These are phyloP conservation scores for Myathropa florea DNA, from an alignment of 2,888 invertebrate genomes.

Conservation along the genomic window DNA sequence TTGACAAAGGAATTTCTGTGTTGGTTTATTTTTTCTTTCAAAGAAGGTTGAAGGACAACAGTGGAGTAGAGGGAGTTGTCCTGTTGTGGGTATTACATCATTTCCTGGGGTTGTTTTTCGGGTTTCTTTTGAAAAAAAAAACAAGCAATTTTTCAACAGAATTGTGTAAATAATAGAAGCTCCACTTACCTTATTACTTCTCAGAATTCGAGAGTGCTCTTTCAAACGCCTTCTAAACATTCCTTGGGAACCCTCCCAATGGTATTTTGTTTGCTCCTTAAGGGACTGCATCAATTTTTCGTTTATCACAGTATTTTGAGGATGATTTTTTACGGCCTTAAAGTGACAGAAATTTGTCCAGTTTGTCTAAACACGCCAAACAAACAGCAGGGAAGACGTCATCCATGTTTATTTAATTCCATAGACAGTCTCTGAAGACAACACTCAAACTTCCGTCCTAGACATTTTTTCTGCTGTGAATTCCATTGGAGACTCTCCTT, in stretches of 20 bases:
- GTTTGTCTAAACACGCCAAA: too few species aligned
- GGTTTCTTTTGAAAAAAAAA: background rate
- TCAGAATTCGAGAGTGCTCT: background rate
- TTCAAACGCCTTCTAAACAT: too few species aligned
- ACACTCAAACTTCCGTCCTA: too few species aligned
- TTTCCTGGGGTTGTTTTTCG: background rate
- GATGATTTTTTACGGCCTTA: too few species aligned
- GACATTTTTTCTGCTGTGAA: too few species aligned
- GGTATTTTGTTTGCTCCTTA: background rate
- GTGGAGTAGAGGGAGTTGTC: background rate
- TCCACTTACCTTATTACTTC: background rate
- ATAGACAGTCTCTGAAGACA: too few species aligned
- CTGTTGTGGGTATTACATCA: constrained; percentile 33
- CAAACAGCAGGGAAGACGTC: too few species aligned
- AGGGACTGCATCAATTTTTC: too few species aligned
- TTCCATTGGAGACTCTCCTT: too few species aligned
- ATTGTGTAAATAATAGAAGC: background rate
- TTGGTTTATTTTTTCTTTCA: background rate
- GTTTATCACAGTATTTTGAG: too few species aligned
- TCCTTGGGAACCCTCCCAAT: background rate
- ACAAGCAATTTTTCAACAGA: background rate
- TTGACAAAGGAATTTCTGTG: background rate
- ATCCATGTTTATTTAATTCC: too few species aligned
- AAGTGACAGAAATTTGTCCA: too few species aligned
- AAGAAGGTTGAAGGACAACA: background rate